Base-by-base conservation (phyloP, 1,140 invertebrate species). In the Calosoma granatense region DNA sequence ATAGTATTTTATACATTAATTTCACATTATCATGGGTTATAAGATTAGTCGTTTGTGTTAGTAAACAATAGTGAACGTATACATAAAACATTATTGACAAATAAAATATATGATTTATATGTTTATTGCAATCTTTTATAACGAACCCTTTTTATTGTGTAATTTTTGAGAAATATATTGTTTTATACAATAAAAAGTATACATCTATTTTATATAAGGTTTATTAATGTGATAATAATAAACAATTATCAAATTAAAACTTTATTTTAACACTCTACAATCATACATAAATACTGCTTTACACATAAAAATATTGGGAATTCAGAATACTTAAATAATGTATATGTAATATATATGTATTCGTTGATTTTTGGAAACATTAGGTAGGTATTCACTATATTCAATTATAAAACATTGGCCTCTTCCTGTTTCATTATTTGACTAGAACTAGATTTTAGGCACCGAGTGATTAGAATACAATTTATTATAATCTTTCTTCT, bases 361-460 rank as follows among this genome's bases (percentile, higher is more conserved):
- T 36, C 26, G 26, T 36, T 36, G 26, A 36, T 36, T 36, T 6
- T 9, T n/a, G n/a, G n/a, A n/a, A n/a, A n/a, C n/a, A n/a, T n/a
- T n/a, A n/a, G n/a, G n/a, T n/a, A n/a, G n/a, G n/a, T n/a, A n/a
- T n/a, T n/a, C n/a, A n/a, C 6, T 36, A 36, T 36, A 36, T 36
- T 9, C n/a, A 36, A 36, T 9, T 36, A 36, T 47, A 11, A 11
- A 47, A 6, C 17, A 47, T 47, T 47, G 41, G 41, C 41, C 41
- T 47, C 41, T 47, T 30, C n/a, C n/a, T 17, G 41, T 11, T 47
- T 47, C 41, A n/a, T 47, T 47, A 47, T 17, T 36, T 47, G 41
- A 47, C 41, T 47, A 47, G 41, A 47, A n/a, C n/a, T n/a, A n/a
- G n/a, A n/a, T n/a, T n/a, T 17, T 47, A 47, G 41, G 41, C 41